These are phyloP conservation scores for Syrmaticus mikado DNA, from an alignment of 2,113 vertebrate genomes.

Conservation along the genomic window DNA sequence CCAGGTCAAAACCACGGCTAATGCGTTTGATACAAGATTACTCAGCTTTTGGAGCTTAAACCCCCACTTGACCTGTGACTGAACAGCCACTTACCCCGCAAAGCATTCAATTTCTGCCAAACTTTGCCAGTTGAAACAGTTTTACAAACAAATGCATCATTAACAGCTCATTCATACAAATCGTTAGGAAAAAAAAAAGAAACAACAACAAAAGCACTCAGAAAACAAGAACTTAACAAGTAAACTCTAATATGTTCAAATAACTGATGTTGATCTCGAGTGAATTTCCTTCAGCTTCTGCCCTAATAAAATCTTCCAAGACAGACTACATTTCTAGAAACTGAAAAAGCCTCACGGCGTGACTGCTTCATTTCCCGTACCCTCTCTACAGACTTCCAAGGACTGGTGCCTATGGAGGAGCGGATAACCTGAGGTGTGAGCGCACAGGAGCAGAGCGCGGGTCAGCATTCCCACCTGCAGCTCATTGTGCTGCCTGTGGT, in stretches of 20 bases:
- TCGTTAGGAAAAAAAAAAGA: rapidly evolving
- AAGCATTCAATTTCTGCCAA: background rate
- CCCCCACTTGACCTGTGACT: background rate
- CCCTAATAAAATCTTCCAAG: background rate
- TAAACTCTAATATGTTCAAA: background rate
- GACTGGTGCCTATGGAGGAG: background rate
- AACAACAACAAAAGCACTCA: background rate
- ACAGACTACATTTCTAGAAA: background rate
- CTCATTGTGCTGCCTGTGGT: background rate
- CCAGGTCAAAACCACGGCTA: background rate
- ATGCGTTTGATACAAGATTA: background rate
- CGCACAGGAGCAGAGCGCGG: background rate
- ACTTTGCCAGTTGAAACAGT: background rate
- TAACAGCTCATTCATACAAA: background rate
- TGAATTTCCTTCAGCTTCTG: background rate
- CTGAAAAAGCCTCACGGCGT: background rate
- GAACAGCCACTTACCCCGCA: background rate
- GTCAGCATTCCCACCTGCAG: background rate
- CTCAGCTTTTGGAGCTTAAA: background rate
- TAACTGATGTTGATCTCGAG: background rate
- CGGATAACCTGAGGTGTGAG: background rate
- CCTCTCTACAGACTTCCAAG: background rate
- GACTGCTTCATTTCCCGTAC: background rate
- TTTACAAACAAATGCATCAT: background rate
- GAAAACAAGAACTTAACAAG: background rate